phyloP scores from a whole-genome alignment of 2,113 vertebrate species.

The Benitochromis conjunctus region DNA sequence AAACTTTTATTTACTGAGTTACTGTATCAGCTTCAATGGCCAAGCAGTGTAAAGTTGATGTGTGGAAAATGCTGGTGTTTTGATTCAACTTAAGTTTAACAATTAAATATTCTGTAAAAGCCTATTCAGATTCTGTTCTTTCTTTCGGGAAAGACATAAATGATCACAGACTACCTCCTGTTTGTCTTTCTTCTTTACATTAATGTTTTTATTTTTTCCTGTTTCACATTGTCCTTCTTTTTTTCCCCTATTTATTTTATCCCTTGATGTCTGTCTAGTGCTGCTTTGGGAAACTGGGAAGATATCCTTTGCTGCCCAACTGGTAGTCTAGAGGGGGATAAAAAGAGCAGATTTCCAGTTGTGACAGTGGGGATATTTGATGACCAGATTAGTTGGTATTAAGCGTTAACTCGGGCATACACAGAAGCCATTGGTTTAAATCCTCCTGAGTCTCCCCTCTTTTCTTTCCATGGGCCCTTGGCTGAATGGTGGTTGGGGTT shows the following conservation, averaged over 20 bases:
- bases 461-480: constrained; percentile 2
- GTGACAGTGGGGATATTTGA: constrained; percentile 59
- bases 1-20: background rate
- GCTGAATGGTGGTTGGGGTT: constrained; percentile 44
- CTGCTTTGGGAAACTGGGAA: background rate
- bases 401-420: constrained; percentile 63
- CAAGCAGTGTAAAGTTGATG: background rate
- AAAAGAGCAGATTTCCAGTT: constrained; percentile 41
- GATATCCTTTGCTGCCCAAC: constrained; percentile 25
- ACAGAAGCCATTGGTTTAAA: constrained; percentile 54
- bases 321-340: constrained; percentile 20
- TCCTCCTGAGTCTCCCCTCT: constrained; percentile 33
- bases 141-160: background rate
- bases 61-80: background rate
- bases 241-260: background rate
- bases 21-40: background rate
- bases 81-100: background rate
- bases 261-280: background rate
- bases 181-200: background rate
- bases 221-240: background rate
- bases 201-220: background rate
- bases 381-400: constrained; percentile 71
- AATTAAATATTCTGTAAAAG: background rate
- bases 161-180: background rate
- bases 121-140: background rate